Conservation (phyloP, 2,113 vertebrate species). For the Sapajus apella region DNA sequence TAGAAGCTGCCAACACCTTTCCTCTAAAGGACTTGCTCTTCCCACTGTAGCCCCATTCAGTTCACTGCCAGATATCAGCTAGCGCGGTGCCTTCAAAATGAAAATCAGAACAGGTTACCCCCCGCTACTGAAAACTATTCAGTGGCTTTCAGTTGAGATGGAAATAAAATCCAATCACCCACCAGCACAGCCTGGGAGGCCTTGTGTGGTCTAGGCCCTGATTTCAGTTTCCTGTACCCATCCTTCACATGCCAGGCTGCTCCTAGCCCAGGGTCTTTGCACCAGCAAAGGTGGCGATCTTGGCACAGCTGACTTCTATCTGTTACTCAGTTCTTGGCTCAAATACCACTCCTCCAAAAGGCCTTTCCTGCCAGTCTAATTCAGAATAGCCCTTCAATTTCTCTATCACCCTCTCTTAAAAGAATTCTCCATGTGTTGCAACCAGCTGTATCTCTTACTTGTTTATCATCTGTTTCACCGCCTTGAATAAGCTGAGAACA, state of each 20-base stretch:
- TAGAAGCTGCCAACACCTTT: too few relatives aligned
- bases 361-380: background rate
- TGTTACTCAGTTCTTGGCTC: background rate
- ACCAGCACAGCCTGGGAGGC: too few relatives aligned
- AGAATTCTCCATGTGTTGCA: background rate
- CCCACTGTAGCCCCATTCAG: background rate
- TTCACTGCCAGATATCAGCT: background rate
- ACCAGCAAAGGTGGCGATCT: too few relatives aligned
- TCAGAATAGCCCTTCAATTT: background rate
- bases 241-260: background rate
- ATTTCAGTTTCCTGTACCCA: too few relatives aligned
- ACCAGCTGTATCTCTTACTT: background rate
- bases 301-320: background rate
- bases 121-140: background rate
- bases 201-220: accelerated
- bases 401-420: background rate
- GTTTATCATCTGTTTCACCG: background rate
- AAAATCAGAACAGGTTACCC: background rate
- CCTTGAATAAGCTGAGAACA: background rate
- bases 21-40: background rate
- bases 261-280: background rate
- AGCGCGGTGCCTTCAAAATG: too few relatives aligned
- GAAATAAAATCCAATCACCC: background rate
- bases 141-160: background rate
- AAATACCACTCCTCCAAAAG: background rate